Evolutionary conservation across 2,797 vertebrate genomes (phyloP).

Genomic region (Phrynocephalus guinanensis): DNA sequence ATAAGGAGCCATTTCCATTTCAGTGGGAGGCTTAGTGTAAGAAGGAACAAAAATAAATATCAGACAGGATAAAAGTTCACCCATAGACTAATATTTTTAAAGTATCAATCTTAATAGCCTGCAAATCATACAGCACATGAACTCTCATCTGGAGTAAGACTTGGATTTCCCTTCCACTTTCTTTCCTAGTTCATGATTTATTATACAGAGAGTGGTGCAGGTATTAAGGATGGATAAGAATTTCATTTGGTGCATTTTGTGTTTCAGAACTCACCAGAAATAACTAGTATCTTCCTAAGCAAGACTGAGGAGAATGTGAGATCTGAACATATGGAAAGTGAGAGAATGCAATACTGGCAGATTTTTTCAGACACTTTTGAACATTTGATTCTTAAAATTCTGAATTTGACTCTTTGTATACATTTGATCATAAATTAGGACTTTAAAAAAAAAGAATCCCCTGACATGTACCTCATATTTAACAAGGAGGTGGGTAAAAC

Average conservation of each 20-base stretch:
- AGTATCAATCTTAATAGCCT: background rate
- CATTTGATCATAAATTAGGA: background rate
- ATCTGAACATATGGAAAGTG: background rate
- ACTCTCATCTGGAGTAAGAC: background rate
- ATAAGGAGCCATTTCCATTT: background rate
- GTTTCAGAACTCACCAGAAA: background rate
- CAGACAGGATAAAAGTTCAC: too few species aligned
- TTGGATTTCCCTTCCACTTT: background rate
- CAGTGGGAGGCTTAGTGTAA: background rate
- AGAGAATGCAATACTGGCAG: background rate
- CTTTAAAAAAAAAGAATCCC: background rate
- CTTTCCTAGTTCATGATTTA: too few species aligned
- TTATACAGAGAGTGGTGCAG: background rate
- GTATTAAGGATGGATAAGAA: background rate
- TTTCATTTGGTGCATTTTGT: background rate
- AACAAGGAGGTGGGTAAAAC: background rate
- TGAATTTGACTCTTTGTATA: background rate
- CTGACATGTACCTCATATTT: background rate
- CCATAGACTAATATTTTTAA: too few species aligned
- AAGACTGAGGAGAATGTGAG: too few species aligned
- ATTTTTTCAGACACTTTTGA: too few species aligned
- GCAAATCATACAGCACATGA: background rate
- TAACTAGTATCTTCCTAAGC: background rate
- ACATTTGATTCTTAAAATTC: too few species aligned
- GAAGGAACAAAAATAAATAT: background rate